Percentiles rank a stretch among this genome's conserved stretches.
These are phyloP conservation scores for Hyperoplus lanceolatus DNA, from an alignment of 2,797 vertebrate species.

Conservation along the genomic window DNA sequence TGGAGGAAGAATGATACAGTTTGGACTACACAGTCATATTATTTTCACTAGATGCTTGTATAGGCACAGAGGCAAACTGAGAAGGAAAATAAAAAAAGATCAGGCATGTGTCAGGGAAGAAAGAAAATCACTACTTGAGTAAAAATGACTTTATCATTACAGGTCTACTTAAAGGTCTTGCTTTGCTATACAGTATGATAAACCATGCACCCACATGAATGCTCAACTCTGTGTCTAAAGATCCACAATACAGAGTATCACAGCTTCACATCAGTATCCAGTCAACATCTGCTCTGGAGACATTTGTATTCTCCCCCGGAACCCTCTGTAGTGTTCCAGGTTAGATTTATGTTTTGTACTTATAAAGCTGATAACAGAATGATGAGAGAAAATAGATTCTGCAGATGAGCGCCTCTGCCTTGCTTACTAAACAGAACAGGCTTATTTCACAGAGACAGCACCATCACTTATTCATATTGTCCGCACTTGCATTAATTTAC, in stretches of 20 bases:
- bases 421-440: slow-evolving; percentile 54
- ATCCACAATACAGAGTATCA: slow-evolving; percentile 10
- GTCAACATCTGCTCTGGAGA: slow-evolving; percentile 18
- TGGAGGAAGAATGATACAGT: background rate
- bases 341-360: slow-evolving; percentile 62
- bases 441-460: slow-evolving; percentile 22
- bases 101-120: background rate
- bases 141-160: background rate
- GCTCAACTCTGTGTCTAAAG: slow-evolving; percentile 29
- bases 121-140: background rate
- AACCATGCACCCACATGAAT: background rate
- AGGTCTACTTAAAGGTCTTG: background rate
- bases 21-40: background rate
- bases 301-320: slow-evolving; percentile 60
- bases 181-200: background rate
- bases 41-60: background rate
- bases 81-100: no score
- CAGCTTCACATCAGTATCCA: slow-evolving; percentile 42
- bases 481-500: slow-evolving; percentile 24
- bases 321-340: slow-evolving; percentile 44
- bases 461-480: slow-evolving; percentile 52
- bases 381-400: slow-evolving; percentile 62
- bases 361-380: slow-evolving; percentile 55
- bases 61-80: background rate
- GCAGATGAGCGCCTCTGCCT: slow-evolving; percentile 51